Evolutionary conservation across 2,888 invertebrate species (phyloP).

Genomic region (Drosophila anomalipes): DNA sequence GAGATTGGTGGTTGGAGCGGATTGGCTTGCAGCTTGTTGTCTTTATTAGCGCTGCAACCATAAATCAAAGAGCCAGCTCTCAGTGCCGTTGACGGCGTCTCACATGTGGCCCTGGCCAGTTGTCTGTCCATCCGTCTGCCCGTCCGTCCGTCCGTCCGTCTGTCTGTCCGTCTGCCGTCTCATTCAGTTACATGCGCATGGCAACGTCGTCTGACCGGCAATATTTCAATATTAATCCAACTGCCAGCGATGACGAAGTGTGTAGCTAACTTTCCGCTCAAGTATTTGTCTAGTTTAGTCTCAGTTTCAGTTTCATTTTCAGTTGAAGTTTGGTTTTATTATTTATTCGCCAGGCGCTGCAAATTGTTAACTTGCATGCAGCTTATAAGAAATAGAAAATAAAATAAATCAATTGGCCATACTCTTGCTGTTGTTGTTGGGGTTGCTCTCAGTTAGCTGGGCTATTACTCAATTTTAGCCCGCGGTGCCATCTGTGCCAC

Average conservation of each 20-base stretch:
- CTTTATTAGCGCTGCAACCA: conserved; percentile 72
- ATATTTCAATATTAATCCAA: conserved; percentile 83
- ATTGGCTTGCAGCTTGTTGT: conserved; percentile 77
- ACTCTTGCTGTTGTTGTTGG: conserved; percentile 27
- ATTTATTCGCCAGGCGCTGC: conserved; percentile 45
- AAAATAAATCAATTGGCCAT: conserved; percentile 82
- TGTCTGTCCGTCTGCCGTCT: conserved; percentile 18
- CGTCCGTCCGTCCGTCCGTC: conserved; percentile 9
- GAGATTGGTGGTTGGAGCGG: conserved; percentile 14
- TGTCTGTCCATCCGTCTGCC: conserved; percentile 17
- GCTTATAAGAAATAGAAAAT: conserved; percentile 67
- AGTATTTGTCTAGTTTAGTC: conserved; percentile 70
- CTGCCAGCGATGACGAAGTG: conserved; percentile 81
- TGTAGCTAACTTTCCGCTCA: conserved; percentile 70
- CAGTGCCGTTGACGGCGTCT: conserved; percentile 51
- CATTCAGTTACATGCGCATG: conserved; percentile 64
- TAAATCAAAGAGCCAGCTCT: conserved; percentile 77
- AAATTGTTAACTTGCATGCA: conserved; percentile 56
- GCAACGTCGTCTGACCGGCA: conserved; percentile 63
- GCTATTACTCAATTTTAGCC: conserved; percentile 78
- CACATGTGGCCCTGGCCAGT: conserved; percentile 74
- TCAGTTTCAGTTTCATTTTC: conserved; percentile 31
- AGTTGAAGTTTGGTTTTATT: conserved; percentile 29
- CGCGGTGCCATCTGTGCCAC: conserved; percentile 64
- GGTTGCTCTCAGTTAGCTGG: conserved; percentile 67